Base-by-base conservation (phyloP, 2,888 invertebrate genomes). In the Siphlonurus alternatus region DNA sequence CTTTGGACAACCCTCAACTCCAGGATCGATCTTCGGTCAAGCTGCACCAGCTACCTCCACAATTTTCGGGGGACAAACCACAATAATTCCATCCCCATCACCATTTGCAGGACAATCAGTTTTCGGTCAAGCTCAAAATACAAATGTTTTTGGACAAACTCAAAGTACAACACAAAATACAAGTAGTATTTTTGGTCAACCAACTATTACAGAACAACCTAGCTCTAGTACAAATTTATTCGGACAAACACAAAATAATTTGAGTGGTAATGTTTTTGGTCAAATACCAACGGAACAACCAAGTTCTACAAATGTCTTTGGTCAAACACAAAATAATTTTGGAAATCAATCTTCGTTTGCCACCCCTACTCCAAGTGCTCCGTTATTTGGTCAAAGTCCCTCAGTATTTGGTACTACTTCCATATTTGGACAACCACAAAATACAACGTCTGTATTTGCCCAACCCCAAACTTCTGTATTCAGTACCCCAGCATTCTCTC, bases 361-460 rank as follows among this genome's bases (percentile, higher is more conserved):
- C 5, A 22, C 67, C 2, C 63, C 69, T 1, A 51, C 69, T 1
- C 63, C 68, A 2, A 64, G 63, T 18, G 68, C 71, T 20, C 69
- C n/a, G n/a, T n/a, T 73, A 20, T 74, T 74, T 25, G 70, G 70
- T 0, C 70, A 71, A 19, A 71, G 70, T 53, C 68, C 68, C 0
- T 65, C 68, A 2, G 61, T 61, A 56, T 24, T 53, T 51, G 1
- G 64, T n/a, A 18, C 60, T 60, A 54, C 23, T 61, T 18, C 54
- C 63, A 19, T 19, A 56, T 18, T 25, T 64, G n/a, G 53, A n/a
- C 25, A 54, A 15, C 38, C 38, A 38, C 38, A 38, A 38, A 38
- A 15, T 38, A 38, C 38, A 38, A 38, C 38, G 5, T 38, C 38
- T 10, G 38, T 38, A 10, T 38, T 38, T 15, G 38, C 7, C 7